A percentile compares a stretch with the other conserved stretches of the same genome.
Conservation (phyloP, 2,113 vertebrate genomes). For the Recurvirostra avosetta region DNA sequence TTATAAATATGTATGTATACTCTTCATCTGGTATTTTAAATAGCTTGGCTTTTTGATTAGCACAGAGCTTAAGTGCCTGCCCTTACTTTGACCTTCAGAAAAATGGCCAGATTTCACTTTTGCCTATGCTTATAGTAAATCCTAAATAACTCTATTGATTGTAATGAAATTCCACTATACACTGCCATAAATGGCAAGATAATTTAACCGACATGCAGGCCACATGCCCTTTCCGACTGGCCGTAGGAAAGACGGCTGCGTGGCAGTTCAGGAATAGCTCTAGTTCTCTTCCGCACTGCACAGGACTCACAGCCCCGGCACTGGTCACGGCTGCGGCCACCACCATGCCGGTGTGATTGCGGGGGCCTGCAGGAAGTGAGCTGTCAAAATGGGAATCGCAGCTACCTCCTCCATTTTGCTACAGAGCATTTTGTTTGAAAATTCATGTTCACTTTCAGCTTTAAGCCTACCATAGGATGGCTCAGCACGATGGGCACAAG, state of each 20-base stretch:
- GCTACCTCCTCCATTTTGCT: not conserved
- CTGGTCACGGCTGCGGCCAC: not conserved
- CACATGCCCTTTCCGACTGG: not conserved
- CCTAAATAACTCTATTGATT: not conserved
- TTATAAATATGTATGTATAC: not conserved
- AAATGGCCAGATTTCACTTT: not conserved
- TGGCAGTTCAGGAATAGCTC: not conserved
- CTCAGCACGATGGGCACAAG: not conserved
- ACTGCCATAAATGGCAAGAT: not conserved
- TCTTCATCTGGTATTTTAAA: not conserved
- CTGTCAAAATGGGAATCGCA: not conserved
- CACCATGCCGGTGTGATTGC: rapidly evolving
- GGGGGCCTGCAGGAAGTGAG: not conserved
- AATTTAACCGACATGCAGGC: not conserved
- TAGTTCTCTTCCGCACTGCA: not conserved
- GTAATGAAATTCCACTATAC: not conserved
- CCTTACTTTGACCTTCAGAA: not conserved
- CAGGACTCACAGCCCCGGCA: rapidly evolving
- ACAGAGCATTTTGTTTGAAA: not conserved
- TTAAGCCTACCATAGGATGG: not conserved
- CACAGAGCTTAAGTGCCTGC: not conserved
- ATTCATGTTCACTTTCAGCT: not conserved
- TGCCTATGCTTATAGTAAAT: not conserved
- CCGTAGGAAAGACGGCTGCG: not conserved
- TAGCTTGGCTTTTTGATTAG: not conserved